Percentiles rank a stretch among this genome's conserved stretches.
Conservation (phyloP, 2,113 vertebrate genomes). For the Cygnus atratus region DNA sequence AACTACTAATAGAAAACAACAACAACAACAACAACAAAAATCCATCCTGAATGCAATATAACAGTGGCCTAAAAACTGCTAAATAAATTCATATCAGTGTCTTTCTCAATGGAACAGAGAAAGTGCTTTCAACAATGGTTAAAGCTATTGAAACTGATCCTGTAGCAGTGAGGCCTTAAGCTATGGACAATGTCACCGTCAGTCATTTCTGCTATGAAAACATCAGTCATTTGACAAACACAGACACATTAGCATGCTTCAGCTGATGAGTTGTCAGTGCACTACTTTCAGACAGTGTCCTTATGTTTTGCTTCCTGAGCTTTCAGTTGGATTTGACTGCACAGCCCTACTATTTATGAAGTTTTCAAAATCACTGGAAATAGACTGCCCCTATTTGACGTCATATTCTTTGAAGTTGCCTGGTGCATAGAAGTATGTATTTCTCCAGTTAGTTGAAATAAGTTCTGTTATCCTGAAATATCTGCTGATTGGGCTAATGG, state of each 20-base stretch:
- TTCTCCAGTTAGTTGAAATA: not conserved
- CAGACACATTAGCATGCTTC: not conserved
- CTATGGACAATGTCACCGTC: not conserved
- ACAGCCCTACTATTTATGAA: not conserved
- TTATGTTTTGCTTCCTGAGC: not conserved
- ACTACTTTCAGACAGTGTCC: not conserved
- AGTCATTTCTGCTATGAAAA: not conserved
- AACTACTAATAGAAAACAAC: not conserved
- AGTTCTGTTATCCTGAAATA: not conserved
- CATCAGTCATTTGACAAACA: not conserved
- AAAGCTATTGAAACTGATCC: not conserved
- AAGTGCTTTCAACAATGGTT: not conserved
- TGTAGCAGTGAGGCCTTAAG: not conserved
- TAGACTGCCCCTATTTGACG: not conserved
- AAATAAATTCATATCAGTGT: not conserved
- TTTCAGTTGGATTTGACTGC: not conserved
- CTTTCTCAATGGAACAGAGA: not conserved
- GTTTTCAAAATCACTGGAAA: not conserved
- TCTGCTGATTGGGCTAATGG: not conserved
- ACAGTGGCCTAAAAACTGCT: not conserved
- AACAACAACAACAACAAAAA: not conserved
- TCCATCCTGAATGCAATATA: not conserved
- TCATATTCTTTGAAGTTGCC: not conserved
- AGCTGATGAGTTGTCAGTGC: not conserved
- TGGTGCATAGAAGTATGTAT: not conserved